Evolutionary conservation across 2,797 vertebrate species (phyloP), one percentile per base, ranked within the genome.

Genomic region (Ctenosaura bakeri): DNA sequence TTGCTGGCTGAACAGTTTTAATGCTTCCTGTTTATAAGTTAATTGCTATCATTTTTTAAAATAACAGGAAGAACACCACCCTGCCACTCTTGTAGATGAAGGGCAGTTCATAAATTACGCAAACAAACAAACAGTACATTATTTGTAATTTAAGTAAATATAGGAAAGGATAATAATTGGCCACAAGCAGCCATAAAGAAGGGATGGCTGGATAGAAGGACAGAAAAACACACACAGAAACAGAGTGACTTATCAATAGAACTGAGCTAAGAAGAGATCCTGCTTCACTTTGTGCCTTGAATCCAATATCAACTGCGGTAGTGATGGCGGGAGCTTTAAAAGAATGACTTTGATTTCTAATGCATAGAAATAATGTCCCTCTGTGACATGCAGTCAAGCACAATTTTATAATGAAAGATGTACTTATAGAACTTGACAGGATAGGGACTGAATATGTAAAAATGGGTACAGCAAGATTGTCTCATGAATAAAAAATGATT

Each of bases 401-500:
- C 7, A 42, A 54, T 46, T 90, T 94, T 88, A 64, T 73, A 54
- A 85, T 90, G 42, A 88, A 91, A 91, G 66, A 93, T 42, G 10
- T 29, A 85, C 62, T 4, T 16, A 91, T 66, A 3, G 56, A 22
- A 66, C 89, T 77, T 32, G 32, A 54, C 3, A 76, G 5, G 1
- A 83, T 46, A 93, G 38, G 35, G 92, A 78, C 16, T 91, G 20
- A 86, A 92, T 92, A 80, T 35, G 1, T 74, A 38, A 91, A 38
- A 12, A 81, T 56, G 6, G 69, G 3, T 18, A 73, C 29, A 91
- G 54, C 0, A 83, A 90, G 8, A 14, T 29, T 71, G 86, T 86
- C 83, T 73, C 14, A 86, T 87, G 35, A 90, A 79, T 74, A 46
- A 4, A 87, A 2, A 85, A 83, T 87, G 42, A 56, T 69, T 10